Conservation (phyloP, 2,888 invertebrate genomes). For the Diogma glabrata region DNA sequence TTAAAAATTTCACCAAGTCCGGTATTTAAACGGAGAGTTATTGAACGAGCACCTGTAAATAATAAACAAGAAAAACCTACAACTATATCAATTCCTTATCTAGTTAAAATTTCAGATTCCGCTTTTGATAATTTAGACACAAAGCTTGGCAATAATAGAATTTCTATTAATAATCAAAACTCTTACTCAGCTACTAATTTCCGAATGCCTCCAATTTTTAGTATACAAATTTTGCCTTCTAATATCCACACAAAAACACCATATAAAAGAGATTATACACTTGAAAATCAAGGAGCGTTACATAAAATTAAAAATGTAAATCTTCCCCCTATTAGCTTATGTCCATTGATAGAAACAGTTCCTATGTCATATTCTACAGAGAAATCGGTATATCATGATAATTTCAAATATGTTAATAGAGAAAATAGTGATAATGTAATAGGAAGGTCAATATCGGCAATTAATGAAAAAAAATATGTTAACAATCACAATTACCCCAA, state of each 20-base stretch:
- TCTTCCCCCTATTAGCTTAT: slow-evolving; percentile 22
- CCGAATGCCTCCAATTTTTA: slow-evolving; percentile 34
- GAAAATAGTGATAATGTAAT: slow-evolving; percentile 9
- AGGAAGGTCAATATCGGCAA: slow-evolving; percentile 33
- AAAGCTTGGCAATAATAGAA: too few species aligned
- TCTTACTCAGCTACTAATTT: slow-evolving; percentile 21
- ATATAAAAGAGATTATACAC: neutral
- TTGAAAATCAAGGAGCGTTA: slow-evolving; percentile 6
- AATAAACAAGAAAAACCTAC: neutral
- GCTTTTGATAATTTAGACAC: too few species aligned
- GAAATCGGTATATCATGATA: too few species aligned
- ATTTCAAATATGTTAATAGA: too few species aligned
- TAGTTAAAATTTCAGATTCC: slow-evolving; percentile 1
- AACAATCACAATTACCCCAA: slow-evolving; percentile 28
- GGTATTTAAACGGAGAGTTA: neutral
- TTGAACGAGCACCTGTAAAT: neutral
- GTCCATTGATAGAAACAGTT: slow-evolving; percentile 14
- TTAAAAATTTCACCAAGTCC: slow-evolving; percentile 4
- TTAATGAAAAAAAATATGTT: neutral
- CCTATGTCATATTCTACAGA: neutral
- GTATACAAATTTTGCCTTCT: slow-evolving; percentile 26
- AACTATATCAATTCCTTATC: neutral
- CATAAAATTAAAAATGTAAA: slow-evolving; percentile 8
- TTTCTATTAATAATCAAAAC: neutral
- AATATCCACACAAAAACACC: slow-evolving; percentile 4